Conservation (phyloP, 1,140 invertebrate genomes). For the Brachionus koreanus region DNA sequence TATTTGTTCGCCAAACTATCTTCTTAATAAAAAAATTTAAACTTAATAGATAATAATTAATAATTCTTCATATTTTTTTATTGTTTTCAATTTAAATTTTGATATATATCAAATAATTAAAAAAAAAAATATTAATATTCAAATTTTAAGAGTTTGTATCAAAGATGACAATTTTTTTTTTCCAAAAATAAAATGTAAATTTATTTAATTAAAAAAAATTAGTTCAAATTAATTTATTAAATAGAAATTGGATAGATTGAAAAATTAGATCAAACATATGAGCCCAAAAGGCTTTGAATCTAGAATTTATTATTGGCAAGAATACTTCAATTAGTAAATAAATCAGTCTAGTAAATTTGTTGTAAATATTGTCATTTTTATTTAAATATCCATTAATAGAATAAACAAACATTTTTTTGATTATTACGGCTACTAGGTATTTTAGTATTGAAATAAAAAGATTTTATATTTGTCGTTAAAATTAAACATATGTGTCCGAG, state of each 20-base stretch:
- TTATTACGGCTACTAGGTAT: not conserved
- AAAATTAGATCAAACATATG: not conserved
- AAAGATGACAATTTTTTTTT: too few species aligned
- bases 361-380: not conserved
- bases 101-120: too few species aligned
- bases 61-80: too few species aligned
- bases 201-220: not conserved
- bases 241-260: not conserved
- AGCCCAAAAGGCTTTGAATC: not conserved
- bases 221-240: not conserved
- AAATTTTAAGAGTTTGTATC: too few species aligned
- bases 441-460: constrained; percentile 29
- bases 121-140: too few species aligned
- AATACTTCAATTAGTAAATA: not conserved
- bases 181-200: too few species aligned
- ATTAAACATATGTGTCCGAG: constrained; percentile 36
- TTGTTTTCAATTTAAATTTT: too few species aligned
- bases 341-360: not conserved
- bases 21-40: too few species aligned
- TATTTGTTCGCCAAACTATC: too few species aligned
- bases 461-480: constrained; percentile 30
- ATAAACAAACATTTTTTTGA: constrained; percentile 37
- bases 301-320: not conserved
- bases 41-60: too few species aligned
- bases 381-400: not conserved